Evolutionary conservation across 1,140 invertebrate genomes (phyloP), one percentile per base, ranked within the genome.

Genomic region (Parapsyche elsis): DNA sequence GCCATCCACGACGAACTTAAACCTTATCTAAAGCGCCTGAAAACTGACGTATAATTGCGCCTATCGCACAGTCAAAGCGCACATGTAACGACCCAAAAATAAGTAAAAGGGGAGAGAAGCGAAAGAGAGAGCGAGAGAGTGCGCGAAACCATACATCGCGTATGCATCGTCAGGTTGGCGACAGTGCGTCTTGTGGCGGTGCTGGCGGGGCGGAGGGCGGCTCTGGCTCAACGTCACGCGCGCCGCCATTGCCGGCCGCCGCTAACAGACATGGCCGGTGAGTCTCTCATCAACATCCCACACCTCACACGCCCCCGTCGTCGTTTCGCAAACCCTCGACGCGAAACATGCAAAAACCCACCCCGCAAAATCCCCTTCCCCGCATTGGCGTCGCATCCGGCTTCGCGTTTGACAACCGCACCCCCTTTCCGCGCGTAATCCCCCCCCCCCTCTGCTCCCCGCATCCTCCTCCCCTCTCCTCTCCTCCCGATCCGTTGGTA

Each of bases 221-320:
- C 9, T 38, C 71, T 16, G 61, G 10, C 61, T 67, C 24, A 21
- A n/a, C 70, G 9, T 23, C 70, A 14, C 9, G 24, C 70, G 9
- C 70, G 16, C 26, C 38, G 16, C 26, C 44, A 21, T 38, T 45
- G 14, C 14, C 71, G 16, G 44, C 71, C 24, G 10, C 67, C 24
- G 67, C 61, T 38, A 38, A 19, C 19, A 12, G 70, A 23, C 24
- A 71, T 71, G 70, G 70, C 70, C 70, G 70, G 70, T 71, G 70
- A 71, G 70, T 71, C 67, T 12, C 24, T 24, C 24, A 12, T 24
- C 38, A n/a, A 16, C 26, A 1, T 12, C 9, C 38, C 30, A 7
- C 30, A 0, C 30, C 44, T 16, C 16, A 12, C 38, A 2, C 71
- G 71, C 71, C 5, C 38, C n/a, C 61, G 61, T 12, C 38, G 12